phyloP scores from a whole-genome alignment of 2,888 invertebrate genomes.

The Odontocerum albicorne region DNA sequence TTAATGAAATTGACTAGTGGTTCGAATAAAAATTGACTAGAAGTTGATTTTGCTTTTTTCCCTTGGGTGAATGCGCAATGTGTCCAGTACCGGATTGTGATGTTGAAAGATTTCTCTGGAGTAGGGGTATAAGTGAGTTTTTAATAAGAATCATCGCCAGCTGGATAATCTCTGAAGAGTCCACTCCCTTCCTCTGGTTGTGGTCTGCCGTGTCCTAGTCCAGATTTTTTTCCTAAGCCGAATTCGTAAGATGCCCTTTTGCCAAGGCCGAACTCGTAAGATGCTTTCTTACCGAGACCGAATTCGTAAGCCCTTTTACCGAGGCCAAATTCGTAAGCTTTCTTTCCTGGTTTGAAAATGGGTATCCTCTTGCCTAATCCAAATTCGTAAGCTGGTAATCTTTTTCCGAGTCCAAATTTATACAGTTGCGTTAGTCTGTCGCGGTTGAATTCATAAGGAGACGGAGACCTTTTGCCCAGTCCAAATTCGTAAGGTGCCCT shows the following conservation, averaged over 20 bases:
- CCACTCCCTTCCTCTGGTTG: too few relatives aligned
- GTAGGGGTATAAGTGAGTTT: too few relatives aligned
- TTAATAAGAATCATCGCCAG: too few relatives aligned
- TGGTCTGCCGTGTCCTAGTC: too few relatives aligned
- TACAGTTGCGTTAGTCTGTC: constrained; percentile 20
- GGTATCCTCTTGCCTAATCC: constrained; percentile 26
- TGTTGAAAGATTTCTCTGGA: too few relatives aligned
- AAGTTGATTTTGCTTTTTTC: too few relatives aligned
- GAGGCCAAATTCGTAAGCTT: constrained; percentile 24
- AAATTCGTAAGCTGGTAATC: constrained; percentile 25
- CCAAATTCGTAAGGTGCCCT: constrained; percentile 32
- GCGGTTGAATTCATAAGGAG: constrained; percentile 41
- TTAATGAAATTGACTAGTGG: too few relatives aligned
- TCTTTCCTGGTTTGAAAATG: constrained; percentile 28
- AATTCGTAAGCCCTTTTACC: constrained; percentile 27
- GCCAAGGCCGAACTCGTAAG: constrained; percentile 33
- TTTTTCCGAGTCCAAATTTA: constrained; percentile 33
- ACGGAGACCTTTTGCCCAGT: constrained; percentile 26
- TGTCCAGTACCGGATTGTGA: too few relatives aligned
- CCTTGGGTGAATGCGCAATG: too few relatives aligned
- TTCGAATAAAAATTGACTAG: too few relatives aligned
- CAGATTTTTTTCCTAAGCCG: constrained; percentile 29
- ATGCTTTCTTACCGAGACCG: constrained; percentile 23
- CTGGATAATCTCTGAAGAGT: too few relatives aligned
- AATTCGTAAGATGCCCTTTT: constrained; percentile 31